These are phyloP conservation scores for Dendrolimus kikuchii DNA, from an alignment of 1,140 invertebrate genomes.

Conservation along the genomic window DNA sequence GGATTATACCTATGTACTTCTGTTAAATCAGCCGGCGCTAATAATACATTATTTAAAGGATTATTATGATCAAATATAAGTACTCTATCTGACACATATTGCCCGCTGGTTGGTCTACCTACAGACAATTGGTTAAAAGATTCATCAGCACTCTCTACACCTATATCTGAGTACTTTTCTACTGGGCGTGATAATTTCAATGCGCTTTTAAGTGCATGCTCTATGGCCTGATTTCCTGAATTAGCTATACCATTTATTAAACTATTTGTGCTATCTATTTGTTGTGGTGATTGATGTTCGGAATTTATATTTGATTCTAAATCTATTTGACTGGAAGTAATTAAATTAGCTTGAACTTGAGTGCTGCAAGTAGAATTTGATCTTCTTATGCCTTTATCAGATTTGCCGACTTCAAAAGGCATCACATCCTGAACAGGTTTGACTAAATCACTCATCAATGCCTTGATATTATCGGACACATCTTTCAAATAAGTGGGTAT, in stretches of 20 bases:
- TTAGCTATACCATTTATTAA: no score
- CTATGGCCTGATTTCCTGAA: no score
- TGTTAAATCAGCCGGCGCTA: constrained; percentile 23
- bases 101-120: not conserved
- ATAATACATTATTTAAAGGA: constrained; percentile 49
- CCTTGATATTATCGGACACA: constrained; percentile 45
- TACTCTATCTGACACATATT: constrained; percentile 15
- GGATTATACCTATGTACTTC: constrained; percentile 43
- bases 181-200: no score
- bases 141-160: no score
- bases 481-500: constrained; percentile 46
- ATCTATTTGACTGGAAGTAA: constrained; percentile 55
- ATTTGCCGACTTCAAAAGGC: constrained; percentile 18
- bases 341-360: constrained; percentile 45
- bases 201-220: no score
- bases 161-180: no score
- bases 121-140: no score
- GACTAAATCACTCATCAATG: constrained; percentile 49
- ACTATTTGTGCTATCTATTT: no score
- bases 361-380: constrained; percentile 31
- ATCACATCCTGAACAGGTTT: constrained; percentile 39
- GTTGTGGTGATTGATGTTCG: constrained; percentile 11
- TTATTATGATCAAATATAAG: constrained; percentile 46
- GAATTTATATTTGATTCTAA: constrained; percentile 31
- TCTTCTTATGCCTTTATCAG: constrained; percentile 15